These are phyloP conservation scores for Odontocolon sp. DNA, from an alignment of 2,888 invertebrate genomes.

Conservation along the genomic window DNA sequence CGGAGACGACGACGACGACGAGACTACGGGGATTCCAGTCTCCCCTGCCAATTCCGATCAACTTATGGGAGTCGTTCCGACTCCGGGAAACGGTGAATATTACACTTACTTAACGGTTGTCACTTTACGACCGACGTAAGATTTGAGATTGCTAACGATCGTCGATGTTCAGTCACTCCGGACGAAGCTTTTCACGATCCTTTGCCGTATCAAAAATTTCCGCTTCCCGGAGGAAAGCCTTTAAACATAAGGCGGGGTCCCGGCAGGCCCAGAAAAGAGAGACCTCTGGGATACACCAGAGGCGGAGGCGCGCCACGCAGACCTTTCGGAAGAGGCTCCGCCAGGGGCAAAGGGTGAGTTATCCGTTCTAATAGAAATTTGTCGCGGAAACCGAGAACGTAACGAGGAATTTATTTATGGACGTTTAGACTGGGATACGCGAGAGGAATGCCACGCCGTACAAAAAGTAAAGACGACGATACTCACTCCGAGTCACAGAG, in stretches of 20 bases:
- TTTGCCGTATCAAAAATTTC: slow-evolving; percentile 83
- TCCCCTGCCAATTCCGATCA: slow-evolving; percentile 81
- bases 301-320: slow-evolving; percentile 74
- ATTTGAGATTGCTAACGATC: slow-evolving; percentile 2
- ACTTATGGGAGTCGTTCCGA: slow-evolving; percentile 74
- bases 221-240: slow-evolving; percentile 83
- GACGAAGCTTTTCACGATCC: slow-evolving; percentile 87
- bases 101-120: slow-evolving; percentile 31
- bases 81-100: slow-evolving; percentile 71
- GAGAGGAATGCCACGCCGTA: slow-evolving; percentile 80
- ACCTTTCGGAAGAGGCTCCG: slow-evolving; percentile 76
- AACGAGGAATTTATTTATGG: too few relatives aligned
- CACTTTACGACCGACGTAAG: too few relatives aligned
- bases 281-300: slow-evolving; percentile 81
- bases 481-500: slow-evolving; percentile 79
- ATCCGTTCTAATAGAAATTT: neutral
- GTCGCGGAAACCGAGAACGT: too few relatives aligned
- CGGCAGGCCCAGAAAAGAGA: slow-evolving; percentile 90
- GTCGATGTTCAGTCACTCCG: slow-evolving; percentile 77
- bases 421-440: slow-evolving; percentile 76
- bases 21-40: slow-evolving; percentile 82
- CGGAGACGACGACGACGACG: slow-evolving; percentile 88
- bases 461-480: slow-evolving; percentile 81
- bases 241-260: slow-evolving; percentile 87
- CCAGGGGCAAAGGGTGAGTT: slow-evolving; percentile 77